Conservation (phyloP, 1,140 invertebrate genomes). For the Harlomillsia oculata region DNA sequence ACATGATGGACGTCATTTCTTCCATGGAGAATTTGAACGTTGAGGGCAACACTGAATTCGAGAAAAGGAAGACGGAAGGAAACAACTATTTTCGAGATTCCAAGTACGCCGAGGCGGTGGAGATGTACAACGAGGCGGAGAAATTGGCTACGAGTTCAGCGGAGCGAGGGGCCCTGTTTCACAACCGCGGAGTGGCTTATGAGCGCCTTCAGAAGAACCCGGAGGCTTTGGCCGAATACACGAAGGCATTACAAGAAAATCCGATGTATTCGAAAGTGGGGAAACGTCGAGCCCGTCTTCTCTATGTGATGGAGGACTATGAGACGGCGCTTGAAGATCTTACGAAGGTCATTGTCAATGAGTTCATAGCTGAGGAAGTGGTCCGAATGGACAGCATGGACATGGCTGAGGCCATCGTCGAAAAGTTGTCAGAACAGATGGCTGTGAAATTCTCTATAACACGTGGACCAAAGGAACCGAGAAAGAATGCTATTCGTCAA, state of each 20-base stretch:
- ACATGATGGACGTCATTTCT: too few relatives aligned
- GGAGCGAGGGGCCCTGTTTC: slow-evolving; percentile 5
- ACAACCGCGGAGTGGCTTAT: slow-evolving; percentile 11
- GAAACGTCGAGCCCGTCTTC: background rate
- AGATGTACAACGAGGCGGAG: slow-evolving; percentile 5
- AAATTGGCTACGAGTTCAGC: background rate
- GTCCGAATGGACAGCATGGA: background rate
- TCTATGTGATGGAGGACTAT: background rate
- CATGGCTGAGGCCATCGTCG: too few relatives aligned
- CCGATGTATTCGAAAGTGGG: slow-evolving; percentile 13
- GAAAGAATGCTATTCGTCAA: background rate
- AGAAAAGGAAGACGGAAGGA: background rate
- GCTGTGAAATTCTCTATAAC: background rate
- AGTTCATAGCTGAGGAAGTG: background rate
- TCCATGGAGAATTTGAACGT: too few relatives aligned
- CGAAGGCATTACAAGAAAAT: background rate
- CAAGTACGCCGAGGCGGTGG: background rate
- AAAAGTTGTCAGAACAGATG: too few relatives aligned
- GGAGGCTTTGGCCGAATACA: slow-evolving; percentile 1
- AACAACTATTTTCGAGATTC: background rate
- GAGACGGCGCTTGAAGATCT: slow-evolving; percentile 2
- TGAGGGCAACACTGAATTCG: too few relatives aligned
- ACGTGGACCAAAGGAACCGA: background rate
- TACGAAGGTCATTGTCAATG: background rate
- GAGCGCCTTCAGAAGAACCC: slow-evolving; percentile 1